These are phyloP conservation scores for Pedicia rivosa DNA, from an alignment of 2,888 invertebrate species.

Conservation along the genomic window DNA sequence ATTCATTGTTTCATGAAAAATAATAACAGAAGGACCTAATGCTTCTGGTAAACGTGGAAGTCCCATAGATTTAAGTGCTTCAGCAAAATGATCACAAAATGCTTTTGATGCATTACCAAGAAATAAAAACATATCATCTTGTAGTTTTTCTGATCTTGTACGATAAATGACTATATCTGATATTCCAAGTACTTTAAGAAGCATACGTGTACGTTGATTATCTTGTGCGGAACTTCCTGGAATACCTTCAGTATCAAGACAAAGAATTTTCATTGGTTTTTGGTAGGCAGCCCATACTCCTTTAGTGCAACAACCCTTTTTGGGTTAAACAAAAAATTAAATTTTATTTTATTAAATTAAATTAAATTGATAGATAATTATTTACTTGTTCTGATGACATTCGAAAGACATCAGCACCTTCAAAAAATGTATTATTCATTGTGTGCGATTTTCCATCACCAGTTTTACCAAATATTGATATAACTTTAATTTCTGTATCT, in stretches of 20 bases:
- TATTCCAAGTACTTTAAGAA: constrained; percentile 61
- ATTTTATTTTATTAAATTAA: too few species aligned
- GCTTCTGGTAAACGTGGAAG: constrained; percentile 15
- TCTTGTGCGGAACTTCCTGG: constrained; percentile 34
- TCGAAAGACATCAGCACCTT: constrained; percentile 37
- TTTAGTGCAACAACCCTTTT: constrained; percentile 60
- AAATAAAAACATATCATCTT: constrained; percentile 61
- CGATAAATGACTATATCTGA: constrained; percentile 67
- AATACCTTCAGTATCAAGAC: constrained; percentile 69
- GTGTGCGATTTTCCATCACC: constrained; percentile 73
- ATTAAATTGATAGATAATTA: too few species aligned
- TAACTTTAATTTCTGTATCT: constrained; percentile 50
- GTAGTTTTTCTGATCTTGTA: constrained; percentile 56
- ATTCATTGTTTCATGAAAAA: constrained; percentile 65
- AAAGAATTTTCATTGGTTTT: constrained; percentile 43
- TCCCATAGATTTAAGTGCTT: constrained; percentile 29
- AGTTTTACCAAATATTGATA: constrained; percentile 71
- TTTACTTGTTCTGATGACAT: constrained; percentile 35
- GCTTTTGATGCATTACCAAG: constrained; percentile 60
- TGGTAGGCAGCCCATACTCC: constrained; percentile 68
- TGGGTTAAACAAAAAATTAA: too few species aligned
- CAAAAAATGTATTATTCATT: constrained; percentile 54
- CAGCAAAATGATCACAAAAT: constrained; percentile 54
- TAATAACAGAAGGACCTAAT: constrained; percentile 54
- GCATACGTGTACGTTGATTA: constrained; percentile 38